Base-by-base conservation (phyloP, 30 jellyfish, hydroid and myxozoan species). In the Aurelia sp. region DNA sequence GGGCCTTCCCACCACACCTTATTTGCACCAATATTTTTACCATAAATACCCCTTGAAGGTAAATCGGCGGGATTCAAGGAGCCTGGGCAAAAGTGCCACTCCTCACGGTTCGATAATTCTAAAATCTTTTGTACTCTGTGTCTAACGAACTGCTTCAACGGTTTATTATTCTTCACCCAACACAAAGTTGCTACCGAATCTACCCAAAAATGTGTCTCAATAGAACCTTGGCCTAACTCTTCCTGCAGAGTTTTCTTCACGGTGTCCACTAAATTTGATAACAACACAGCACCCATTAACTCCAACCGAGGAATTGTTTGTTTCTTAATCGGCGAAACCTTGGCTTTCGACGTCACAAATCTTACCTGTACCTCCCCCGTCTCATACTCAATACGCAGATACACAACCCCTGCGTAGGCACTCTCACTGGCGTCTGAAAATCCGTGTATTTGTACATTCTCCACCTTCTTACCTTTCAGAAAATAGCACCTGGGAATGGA, bases 241-340 rank as follows among this genome's bases (percentile, higher is more conserved):
- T 58, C 67, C 24, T 58, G 67, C 4, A 58, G 16, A 10, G 67
- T 58, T 0, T 10, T 58, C 30, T 20, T 58, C 0, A 58, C 67
- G 30, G 30, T 58, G 8, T 58, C 67, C 13, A 58, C 67, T 58
- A 58, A 20, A 16, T 6, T 58, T 58, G 67, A 17, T 16, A 58
- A 10, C 70, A 92, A 57, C 40, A 40, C 22, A 40, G 97, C 93
- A n/a, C 94, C 94, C 35, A 86, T 70, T 38, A 85, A 76, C 66
- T 92, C 98, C 10, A 86, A 82, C 15, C 94, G 81, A 20, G 98
- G 94, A 21, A 85, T 87, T 38, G 86, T 63, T 51, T 76, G 90
- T 60, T 33, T 22, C 75, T 86, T 85, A 47, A 92, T 60, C 48
- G 93, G 98, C 30, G 81, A 52, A 19, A 92, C 98, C 86, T 86